phyloP scores from a whole-genome alignment of 2,113 vertebrate genomes.

The Tricholaema leucomelas region DNA sequence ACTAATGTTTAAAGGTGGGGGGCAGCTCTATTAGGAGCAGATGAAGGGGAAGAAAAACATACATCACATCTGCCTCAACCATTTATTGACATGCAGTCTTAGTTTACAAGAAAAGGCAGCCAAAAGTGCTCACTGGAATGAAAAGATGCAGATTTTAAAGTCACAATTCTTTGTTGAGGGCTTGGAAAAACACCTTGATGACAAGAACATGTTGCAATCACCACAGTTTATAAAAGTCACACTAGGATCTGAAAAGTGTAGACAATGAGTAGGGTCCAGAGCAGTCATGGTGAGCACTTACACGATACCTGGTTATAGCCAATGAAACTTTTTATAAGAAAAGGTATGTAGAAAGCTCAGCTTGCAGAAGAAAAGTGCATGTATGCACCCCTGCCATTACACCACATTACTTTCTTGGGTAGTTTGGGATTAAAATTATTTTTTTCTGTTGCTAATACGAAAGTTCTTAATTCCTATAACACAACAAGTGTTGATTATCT shows the following conservation, averaged over 20 bases:
- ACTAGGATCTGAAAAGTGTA: not conserved
- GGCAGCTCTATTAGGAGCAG: not conserved
- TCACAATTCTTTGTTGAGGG: not conserved
- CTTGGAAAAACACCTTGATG: not conserved
- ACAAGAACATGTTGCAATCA: not conserved
- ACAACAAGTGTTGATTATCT: constrained; percentile 23
- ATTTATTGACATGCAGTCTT: not conserved
- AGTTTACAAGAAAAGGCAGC: not conserved
- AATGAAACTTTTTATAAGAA: not conserved
- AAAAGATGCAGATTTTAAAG: not conserved
- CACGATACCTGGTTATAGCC: not conserved
- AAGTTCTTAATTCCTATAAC: not conserved
- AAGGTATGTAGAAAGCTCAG: not conserved
- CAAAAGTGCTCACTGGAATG: not conserved
- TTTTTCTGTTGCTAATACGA: not conserved
- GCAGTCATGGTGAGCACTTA: not conserved
- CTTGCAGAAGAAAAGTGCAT: not conserved
- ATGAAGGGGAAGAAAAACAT: not conserved
- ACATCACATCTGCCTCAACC: not conserved
- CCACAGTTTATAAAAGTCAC: not conserved
- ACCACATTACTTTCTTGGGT: not conserved
- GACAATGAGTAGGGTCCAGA: not conserved
- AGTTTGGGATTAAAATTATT: not conserved
- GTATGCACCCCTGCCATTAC: not conserved
- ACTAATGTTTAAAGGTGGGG: not conserved